These are phyloP conservation scores for Coendou prehensilis DNA, from an alignment of 2,797 vertebrate species.

Conservation along the genomic window DNA sequence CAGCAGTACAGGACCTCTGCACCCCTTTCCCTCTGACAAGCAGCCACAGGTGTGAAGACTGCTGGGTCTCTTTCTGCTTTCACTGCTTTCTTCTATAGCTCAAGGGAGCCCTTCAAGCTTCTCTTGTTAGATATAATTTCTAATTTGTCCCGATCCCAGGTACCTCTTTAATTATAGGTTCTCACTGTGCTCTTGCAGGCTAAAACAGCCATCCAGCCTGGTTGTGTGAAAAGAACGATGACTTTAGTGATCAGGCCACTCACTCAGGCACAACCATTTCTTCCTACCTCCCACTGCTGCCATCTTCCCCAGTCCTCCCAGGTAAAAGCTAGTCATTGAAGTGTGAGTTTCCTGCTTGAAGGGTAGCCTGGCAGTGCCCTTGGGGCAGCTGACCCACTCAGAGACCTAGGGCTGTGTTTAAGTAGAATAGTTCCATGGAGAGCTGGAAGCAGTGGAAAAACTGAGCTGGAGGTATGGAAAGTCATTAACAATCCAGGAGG, in stretches of 20 bases:
- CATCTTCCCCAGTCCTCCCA: neutral
- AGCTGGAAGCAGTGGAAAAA: constrained; percentile 30
- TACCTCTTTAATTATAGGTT: neutral
- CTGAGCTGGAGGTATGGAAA: neutral
- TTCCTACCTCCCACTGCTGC: neutral
- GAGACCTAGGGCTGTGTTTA: neutral
- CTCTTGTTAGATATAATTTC: neutral
- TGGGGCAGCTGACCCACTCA: neutral
- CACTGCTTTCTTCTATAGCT: neutral
- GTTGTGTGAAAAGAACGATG: neutral
- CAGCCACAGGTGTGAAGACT: neutral
- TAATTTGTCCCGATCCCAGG: neutral
- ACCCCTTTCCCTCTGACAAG: neutral
- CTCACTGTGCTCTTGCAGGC: neutral
- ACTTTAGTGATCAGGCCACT: neutral
- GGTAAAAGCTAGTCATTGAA: neutral
- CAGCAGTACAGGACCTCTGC: neutral
- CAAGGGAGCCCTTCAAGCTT: neutral
- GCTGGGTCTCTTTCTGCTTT: neutral
- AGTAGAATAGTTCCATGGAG: neutral
- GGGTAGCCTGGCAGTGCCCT: neutral
- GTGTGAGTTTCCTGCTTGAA: neutral
- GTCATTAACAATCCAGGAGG: neutral
- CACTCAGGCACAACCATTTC: neutral
- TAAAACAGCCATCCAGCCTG: neutral